Evolutionary conservation across 2,113 vertebrate genomes (phyloP).

Genomic region (Argyrosomus japonicus): DNA sequence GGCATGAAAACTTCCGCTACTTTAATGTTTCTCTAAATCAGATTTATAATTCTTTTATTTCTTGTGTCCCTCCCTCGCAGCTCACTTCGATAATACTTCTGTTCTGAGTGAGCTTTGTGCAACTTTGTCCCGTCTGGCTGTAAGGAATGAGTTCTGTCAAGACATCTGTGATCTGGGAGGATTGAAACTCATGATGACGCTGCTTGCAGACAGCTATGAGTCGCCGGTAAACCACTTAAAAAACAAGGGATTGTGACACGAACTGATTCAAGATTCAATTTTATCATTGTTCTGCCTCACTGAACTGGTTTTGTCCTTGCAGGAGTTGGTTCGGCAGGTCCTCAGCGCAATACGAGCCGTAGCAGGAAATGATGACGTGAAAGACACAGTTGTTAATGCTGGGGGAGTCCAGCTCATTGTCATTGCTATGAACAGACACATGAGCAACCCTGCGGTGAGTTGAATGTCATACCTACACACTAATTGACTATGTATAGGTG

Average conservation of each 20-base stretch:
- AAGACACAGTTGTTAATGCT: constrained; percentile 88
- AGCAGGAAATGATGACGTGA: constrained; percentile 95
- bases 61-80: constrained; percentile 73
- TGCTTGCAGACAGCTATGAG: constrained; percentile 89
- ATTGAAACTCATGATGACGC: constrained; percentile 87
- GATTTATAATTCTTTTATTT: neutral
- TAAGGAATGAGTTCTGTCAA: constrained; percentile 97
- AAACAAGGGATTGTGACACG: neutral
- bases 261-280: neutral
- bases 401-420: constrained; percentile 91
- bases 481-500: neutral
- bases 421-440: constrained; percentile 90
- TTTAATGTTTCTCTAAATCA: neutral
- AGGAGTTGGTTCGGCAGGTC: constrained; percentile 94
- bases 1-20: neutral
- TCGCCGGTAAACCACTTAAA: constrained; percentile 83
- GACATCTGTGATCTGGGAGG: constrained; percentile 95
- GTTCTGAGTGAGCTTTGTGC: constrained; percentile 92
- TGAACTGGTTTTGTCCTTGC: neutral
- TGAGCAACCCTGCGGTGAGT: constrained; percentile 84
- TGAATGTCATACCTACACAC: neutral
- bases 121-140: constrained; percentile 90
- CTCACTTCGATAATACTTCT: constrained; percentile 80
- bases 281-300: neutral
- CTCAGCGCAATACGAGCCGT: constrained; percentile 89